Evolutionary conservation across 2,888 invertebrate genomes (phyloP).

Genomic region (Crematogaster levior): DNA sequence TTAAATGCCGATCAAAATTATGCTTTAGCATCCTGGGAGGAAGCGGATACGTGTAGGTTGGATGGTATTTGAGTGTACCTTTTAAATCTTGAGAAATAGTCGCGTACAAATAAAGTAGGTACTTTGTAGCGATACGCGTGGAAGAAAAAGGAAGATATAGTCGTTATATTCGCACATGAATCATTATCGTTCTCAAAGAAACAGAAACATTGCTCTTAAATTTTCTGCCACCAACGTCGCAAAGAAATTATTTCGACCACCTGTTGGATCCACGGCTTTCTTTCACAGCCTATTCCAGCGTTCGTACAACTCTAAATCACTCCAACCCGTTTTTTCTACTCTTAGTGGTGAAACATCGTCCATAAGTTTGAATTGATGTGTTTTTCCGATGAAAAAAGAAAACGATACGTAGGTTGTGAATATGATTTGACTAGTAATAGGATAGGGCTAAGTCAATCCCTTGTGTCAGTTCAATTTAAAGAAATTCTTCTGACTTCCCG

Average conservation of each 20-base stretch:
- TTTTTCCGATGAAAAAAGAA: not conserved
- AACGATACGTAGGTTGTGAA: not conserved
- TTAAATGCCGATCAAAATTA: not conserved
- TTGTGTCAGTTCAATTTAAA: not conserved
- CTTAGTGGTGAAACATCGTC: not conserved
- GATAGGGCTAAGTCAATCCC: not conserved
- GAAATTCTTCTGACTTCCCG: not conserved
- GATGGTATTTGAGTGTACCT: not conserved
- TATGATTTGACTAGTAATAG: not conserved
- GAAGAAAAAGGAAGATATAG: not conserved
- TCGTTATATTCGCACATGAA: not conserved
- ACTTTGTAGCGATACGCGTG: not conserved
- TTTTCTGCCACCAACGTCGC: not conserved
- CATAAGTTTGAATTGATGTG: not conserved
- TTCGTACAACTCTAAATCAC: constrained; percentile 1
- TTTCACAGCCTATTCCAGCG: constrained; percentile 21
- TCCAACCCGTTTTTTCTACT: not conserved
- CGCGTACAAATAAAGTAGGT: not conserved
- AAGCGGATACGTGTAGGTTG: not conserved
- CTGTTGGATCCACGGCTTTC: constrained; percentile 44
- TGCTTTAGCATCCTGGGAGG: not conserved
- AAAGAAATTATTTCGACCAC: constrained; percentile 58
- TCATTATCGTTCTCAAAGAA: constrained; percentile 15
- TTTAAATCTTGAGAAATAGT: not conserved
- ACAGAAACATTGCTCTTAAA: constrained; percentile 8